Base-by-base conservation (phyloP, 2,888 invertebrate genomes). In the Spicauda simplicius region DNA sequence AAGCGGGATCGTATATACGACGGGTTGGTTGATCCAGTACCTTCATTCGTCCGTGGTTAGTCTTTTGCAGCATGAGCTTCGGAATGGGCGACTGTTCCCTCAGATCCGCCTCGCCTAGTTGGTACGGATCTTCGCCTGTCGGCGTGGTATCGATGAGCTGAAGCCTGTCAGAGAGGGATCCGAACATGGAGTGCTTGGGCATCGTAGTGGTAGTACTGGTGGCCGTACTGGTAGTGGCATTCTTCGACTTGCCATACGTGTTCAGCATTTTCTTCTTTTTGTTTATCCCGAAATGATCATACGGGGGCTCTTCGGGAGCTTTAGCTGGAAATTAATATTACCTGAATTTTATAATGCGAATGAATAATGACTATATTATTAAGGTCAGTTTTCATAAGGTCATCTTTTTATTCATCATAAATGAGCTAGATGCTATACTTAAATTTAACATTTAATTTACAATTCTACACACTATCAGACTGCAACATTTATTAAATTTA, bases 1-100 rank as follows among this genome's bases (percentile, higher is more conserved):
- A 73, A 2, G 79, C 74, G 0, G 80, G 74, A 58, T 88, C 88
- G 65, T 87, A 88, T 37, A 88, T 70, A 71, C 0, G 78, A 77
- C 3, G 78, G 12, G 45, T 45, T 73, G 45, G 73, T 71, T 3
- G 78, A 70, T 57, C 58, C 33, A 84, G 84, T 0, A 83, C 77
- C 72, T 83, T 87, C 79, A 86, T 79, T 53, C 89, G 76, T 2
- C 85, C 83, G 25, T 85, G 85, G 55, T 86, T 89, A 0, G 84
- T 84, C 73, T 91, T 92, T 69, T 88, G 90, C 16, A 92, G 75
- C 87, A 91, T 90, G 4, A 92, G 77, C 70, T 90, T 90, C 0
- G 91, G 91, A n/a, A 92, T 92, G 0, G 92, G 92, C 0, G 92
- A 91, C 65, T 92, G 91, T 63, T 91, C 92, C 41, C 91, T 78